Evolutionary conservation across 2,113 vertebrate genomes (phyloP), one percentile per base, ranked within the genome.

Genomic region (Callocephalon fimbriatum): DNA sequence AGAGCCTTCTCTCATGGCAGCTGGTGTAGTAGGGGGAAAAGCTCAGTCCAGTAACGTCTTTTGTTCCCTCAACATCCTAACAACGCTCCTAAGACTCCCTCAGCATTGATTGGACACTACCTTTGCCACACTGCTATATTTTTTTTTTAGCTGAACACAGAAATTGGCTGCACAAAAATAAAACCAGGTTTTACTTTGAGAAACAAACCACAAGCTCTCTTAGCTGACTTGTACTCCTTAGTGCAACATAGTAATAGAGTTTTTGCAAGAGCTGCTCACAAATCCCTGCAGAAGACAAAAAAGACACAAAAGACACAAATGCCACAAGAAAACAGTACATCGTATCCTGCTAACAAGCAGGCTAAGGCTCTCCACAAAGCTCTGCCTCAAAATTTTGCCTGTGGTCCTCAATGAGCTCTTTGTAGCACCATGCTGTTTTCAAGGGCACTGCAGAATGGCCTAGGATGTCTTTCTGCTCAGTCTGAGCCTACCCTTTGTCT

Each of bases 131-230:
- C 66, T 37, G 15, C 35, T 48, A 37, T 17, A 70, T 22, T 35
- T 14, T 10, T n/a, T 35, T 58, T 58, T 8, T 23, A 29, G 18
- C 35, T 13, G 14, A 80, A 35, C 0, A 1, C 7, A 19, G 54
- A 58, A 42, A 40, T 15, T 12, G 21, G 26, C 29, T 45, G 50
- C 25, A 65, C 31, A 31, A 56, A 51, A 79, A 54, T 29, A 48
- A 50, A 85, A 27, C 7, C 25, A 50, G 20, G 31, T 44, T 79
- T 90, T 40, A 32, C 80, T 96, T 72, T 44, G 37, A 38, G 42
- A 95, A 94, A 44, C 47, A 83, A 95, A 35, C 50, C 32, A 59
- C n/a, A 90, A 86, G 61, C 89, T 94, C 74, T 94, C 47, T 53
- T 65, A 32, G 58, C 68, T 74, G 76, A 83, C 73, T 38, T 37